Percentiles rank a stretch among this genome's conserved stretches.
phyloP scores from a whole-genome alignment of 30 jellyfish, hydroid and myxozoan species.

The Hydra vulgaris region DNA sequence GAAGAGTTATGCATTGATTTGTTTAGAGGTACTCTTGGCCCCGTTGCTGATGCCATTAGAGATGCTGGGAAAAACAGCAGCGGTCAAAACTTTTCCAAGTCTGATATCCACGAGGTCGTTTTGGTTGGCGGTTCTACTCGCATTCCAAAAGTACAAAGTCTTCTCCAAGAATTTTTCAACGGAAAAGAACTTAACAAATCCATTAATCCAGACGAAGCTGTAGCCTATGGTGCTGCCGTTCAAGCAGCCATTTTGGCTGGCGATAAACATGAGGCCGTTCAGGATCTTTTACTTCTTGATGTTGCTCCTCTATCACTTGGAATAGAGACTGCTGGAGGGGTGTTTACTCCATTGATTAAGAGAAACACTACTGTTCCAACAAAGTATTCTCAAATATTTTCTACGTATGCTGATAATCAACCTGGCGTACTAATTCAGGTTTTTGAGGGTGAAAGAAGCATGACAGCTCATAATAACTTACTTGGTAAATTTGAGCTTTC shows the following conservation, averaged over 20 bases:
- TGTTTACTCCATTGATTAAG: constrained; percentile 55
- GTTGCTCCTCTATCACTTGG: constrained; percentile 93
- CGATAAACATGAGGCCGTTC: constrained; percentile 49
- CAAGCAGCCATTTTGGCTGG: constrained; percentile 92
- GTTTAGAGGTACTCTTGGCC: constrained; percentile 49
- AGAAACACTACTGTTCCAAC: constrained; percentile 83
- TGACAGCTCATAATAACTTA: constrained; percentile 65
- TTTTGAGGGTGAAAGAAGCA: constrained; percentile 83
- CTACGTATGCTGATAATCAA: constrained; percentile 81
- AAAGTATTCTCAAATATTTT: constrained; percentile 48
- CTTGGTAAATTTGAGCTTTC: constrained; percentile 72
- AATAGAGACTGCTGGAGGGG: constrained; percentile 92
- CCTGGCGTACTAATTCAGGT: constrained; percentile 83
- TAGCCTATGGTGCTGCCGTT: constrained; percentile 93
- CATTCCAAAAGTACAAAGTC: constrained; percentile 65
- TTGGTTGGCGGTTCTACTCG: constrained; percentile 98
- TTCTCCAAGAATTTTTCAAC: constrained; percentile 63
- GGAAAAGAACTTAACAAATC: constrained; percentile 72
- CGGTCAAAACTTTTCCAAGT: constrained; percentile 19
- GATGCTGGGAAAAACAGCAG: constrained; percentile 43
- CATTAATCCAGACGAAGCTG: constrained; percentile 97
- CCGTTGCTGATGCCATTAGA: constrained; percentile 53
- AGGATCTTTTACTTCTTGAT: constrained; percentile 67
- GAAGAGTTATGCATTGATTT: constrained; percentile 60
- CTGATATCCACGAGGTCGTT: constrained; percentile 57